These are phyloP conservation scores for Callorhinus ursinus DNA, from an alignment of 2,113 vertebrate species.

Conservation along the genomic window DNA sequence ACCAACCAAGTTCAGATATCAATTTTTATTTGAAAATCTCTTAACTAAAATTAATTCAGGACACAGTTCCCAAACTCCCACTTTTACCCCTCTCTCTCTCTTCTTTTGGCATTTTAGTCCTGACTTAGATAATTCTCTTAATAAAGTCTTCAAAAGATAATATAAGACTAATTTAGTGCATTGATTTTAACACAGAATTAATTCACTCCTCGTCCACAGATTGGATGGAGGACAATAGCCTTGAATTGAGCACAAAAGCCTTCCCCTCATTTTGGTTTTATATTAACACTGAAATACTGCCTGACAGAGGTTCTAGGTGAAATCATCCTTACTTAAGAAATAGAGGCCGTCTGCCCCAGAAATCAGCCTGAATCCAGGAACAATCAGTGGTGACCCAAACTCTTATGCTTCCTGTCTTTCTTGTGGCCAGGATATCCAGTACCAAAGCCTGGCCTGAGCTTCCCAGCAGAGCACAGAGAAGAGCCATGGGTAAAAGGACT, in stretches of 20 bases:
- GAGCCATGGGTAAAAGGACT: not conserved
- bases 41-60: conserved; percentile 22
- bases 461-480: not conserved
- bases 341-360: not conserved
- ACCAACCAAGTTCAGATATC: not conserved
- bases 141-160: conserved; percentile 1
- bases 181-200: not conserved
- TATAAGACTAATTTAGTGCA: not conserved
- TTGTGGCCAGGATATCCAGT: not conserved
- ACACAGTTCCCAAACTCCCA: not conserved
- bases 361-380: not conserved
- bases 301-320: not conserved
- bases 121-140: conserved; percentile 2
- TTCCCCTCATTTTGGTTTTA: not conserved
- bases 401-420: not conserved
- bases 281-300: not conserved
- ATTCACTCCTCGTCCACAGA: not conserved
- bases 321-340: not conserved
- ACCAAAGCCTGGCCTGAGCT: not conserved
- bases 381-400: not conserved
- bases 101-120: not conserved
- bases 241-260: not conserved
- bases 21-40: conserved; percentile 39
- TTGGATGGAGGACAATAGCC: not conserved
- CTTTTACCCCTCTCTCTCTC: not conserved